Percentiles rank a stretch among this genome's conserved stretches.
Evolutionary conservation across 2,888 invertebrate species (phyloP).

Genomic region (Drepanosiphum platanoidis): DNA sequence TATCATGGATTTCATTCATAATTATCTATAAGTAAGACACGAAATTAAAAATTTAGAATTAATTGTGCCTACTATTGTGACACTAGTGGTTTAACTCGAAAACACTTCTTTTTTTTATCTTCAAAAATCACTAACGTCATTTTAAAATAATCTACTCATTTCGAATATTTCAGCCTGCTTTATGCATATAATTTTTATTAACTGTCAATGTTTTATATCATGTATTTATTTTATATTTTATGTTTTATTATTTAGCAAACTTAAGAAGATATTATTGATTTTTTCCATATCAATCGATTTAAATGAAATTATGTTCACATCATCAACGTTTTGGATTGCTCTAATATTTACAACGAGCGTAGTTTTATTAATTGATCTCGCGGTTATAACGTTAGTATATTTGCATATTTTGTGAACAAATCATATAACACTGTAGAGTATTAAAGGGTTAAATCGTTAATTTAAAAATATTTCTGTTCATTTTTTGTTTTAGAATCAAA

Average conservation of each 20-base stretch:
- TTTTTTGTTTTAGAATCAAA: constrained; percentile 8
- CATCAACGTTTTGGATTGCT: constrained; percentile 94
- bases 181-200: too few relatives aligned
- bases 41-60: too few relatives aligned
- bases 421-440: neutral
- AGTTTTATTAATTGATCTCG: constrained; percentile 87
- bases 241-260: constrained; percentile 72
- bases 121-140: too few relatives aligned
- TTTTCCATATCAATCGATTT: constrained; percentile 95
- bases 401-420: neutral
- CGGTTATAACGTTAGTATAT: constrained; percentile 84
- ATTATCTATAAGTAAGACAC: constrained; percentile 80
- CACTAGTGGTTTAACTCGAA: too few relatives aligned
- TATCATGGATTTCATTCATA: constrained; percentile 92
- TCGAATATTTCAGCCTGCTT: too few relatives aligned
- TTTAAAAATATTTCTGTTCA: neutral
- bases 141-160: too few relatives aligned
- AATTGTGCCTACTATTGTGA: too few relatives aligned
- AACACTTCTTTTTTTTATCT: too few relatives aligned
- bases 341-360: constrained; percentile 87
- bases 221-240: too few relatives aligned
- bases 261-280: constrained; percentile 81
- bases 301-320: constrained; percentile 87
- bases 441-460: neutral
- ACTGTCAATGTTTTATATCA: too few relatives aligned